Evolutionary conservation across 2,888 invertebrate genomes (phyloP).

Genomic region (Agrochola lychnidis): DNA sequence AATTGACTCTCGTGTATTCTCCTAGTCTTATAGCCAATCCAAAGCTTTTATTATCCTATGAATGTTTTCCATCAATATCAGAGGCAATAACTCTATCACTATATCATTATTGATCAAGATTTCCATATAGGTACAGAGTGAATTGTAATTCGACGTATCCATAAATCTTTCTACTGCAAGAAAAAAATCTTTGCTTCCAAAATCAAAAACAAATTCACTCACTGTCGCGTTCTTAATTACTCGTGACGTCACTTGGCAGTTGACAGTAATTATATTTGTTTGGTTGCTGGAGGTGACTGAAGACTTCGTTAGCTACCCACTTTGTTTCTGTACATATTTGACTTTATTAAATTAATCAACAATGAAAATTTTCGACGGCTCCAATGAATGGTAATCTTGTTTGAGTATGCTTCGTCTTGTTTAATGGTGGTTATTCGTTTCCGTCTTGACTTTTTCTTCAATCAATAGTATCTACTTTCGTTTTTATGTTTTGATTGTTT

Average conservation of each 20-base stretch:
- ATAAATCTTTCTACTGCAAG: background rate
- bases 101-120: background rate
- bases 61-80: background rate
- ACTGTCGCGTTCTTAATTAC: conserved; percentile 51
- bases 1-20: background rate
- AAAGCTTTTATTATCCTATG: background rate
- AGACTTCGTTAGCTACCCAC: conserved; percentile 59
- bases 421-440: conserved; percentile 37
- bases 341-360: conserved; percentile 61
- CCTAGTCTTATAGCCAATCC: background rate
- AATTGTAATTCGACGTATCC: background rate
- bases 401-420: conserved; percentile 28
- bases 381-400: conserved; percentile 54
- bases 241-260: conserved; percentile 42
- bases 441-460: conserved; percentile 12
- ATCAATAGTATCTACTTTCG: background rate
- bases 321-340: conserved; percentile 63
- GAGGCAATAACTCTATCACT: background rate
- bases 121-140: background rate
- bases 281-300: conserved; percentile 53
- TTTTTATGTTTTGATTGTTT: background rate
- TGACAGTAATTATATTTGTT: conserved; percentile 62
- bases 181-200: background rate
- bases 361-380: conserved; percentile 46
- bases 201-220: conserved; percentile 34